phyloP scores from a whole-genome alignment of 37 sponge, comb jelly and placozoan species.

The Ephydatia muelleri region DNA sequence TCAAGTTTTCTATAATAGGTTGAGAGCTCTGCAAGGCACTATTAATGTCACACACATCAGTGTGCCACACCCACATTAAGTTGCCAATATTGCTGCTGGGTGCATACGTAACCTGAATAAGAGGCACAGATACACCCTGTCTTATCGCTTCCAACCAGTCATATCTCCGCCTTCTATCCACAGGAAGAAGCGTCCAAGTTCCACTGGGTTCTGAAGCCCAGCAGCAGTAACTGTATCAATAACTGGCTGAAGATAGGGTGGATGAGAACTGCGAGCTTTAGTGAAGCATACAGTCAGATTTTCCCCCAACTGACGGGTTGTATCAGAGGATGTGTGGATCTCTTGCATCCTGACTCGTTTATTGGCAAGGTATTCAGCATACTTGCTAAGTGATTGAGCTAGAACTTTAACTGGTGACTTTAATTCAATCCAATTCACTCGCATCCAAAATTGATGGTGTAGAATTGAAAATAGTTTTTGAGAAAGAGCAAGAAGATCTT shows the following conservation, averaged over 20 bases:
- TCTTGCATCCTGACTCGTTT: conserved; percentile 15
- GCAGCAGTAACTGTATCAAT: neutral
- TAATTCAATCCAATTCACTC: neutral
- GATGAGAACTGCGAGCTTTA: neutral
- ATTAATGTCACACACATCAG: no score
- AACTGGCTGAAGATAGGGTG: neutral
- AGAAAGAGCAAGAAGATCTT: no score
- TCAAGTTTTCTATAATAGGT: conserved; percentile 15
- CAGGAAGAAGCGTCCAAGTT: conserved; percentile 7
- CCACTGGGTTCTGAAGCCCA: neutral
- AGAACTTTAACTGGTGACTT: conserved; percentile 5
- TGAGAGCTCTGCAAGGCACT: conserved; percentile 12
- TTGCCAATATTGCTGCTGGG: no score
- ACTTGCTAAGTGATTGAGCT: conserved; percentile 7
- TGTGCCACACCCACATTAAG: no score
- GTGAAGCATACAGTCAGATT: conserved; percentile 5
- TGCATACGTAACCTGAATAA: no score
- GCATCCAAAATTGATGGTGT: no score
- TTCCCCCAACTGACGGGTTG: neutral
- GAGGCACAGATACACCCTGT: conserved; percentile 1
- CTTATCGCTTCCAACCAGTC: conserved; percentile 4
- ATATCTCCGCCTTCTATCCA: conserved; percentile 1
- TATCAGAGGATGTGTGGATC: conserved; percentile 11
- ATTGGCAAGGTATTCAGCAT: conserved; percentile 11
- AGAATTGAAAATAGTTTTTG: no score